Base-by-base conservation (phyloP, 92 coral and sea anemone genomes). In the Epizoanthus scotinus region DNA sequence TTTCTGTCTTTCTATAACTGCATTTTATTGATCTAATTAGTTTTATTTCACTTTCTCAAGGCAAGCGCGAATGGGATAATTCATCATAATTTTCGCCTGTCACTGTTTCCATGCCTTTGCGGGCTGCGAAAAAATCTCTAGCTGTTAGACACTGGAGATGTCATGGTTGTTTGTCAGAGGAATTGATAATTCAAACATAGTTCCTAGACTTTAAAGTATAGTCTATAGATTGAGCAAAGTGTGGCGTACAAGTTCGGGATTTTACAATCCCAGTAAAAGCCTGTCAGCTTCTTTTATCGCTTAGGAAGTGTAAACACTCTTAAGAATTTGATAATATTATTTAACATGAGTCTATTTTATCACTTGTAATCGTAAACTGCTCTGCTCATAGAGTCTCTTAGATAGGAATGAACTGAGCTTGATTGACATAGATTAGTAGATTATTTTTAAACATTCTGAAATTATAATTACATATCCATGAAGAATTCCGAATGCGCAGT, bases 71-170 rank as follows among this genome's bases (percentile, higher is more conserved):
- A 27, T 13, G 15, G 31, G 27, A 61, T 53, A 71, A 71, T 71
- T 42, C 55, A 71, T 71, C 62, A 71, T 25, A 71, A 7, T 25
- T 15, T n/a, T n/a, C 70, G 70, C 70, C 36, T 64, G 70, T 64
- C 70, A 64, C 70, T 25, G 12, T 8, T 60, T 63, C 9, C n/a
- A n/a, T 25, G 8, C 42, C 20, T 18, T 63, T 64, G 70, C 70
- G 42, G 70, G 42, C 24, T 25, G 19, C 78, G n/a, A 9, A 53
- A 71, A 71, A 10, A 22, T 26, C 53, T 20, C 36, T 70, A 14
- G 18, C 5, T 14, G 38, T 25, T 15, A 18, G 3, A 21, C 2
- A 3, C 6, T 15, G 3, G 27, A 1, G 25, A 21, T 19, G 27
- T 17, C 57, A 57, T 3, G 31, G 3, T 0, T 71, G 44, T 20